Conservation (phyloP, 2,888 invertebrate species). For the Amblyteles armatorius region DNA sequence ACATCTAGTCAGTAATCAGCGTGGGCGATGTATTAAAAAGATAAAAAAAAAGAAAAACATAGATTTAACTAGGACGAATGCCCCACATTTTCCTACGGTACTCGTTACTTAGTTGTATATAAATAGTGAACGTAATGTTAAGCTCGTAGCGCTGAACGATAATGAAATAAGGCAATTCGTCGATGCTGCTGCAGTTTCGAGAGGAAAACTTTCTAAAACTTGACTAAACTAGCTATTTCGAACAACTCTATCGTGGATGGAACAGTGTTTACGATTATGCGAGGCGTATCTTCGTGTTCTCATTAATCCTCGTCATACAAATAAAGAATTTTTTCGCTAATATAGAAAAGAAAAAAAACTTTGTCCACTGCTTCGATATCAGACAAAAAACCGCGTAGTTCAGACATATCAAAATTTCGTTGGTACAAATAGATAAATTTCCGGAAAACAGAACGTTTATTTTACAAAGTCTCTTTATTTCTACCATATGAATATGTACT, state of each 20-base stretch:
- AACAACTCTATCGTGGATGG: background rate
- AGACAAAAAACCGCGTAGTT: background rate
- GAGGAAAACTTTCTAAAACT: slow-evolving; percentile 9
- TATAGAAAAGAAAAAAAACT: slow-evolving; percentile 18
- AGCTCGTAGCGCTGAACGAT: slow-evolving; percentile 41
- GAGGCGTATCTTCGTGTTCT: slow-evolving; percentile 6
- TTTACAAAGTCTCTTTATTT: slow-evolving; percentile 38
- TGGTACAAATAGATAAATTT: background rate
- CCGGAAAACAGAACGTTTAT: slow-evolving; percentile 20
- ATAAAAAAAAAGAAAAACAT: slow-evolving; percentile 11
- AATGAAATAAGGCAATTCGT: slow-evolving; percentile 23
- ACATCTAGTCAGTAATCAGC: slow-evolving; percentile 61
- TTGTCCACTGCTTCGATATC: background rate
- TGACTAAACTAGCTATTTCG: slow-evolving; percentile 5
- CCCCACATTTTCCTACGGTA: slow-evolving; percentile 55
- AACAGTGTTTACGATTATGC: slow-evolving; percentile 17
- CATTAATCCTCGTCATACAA: slow-evolving; percentile 16
- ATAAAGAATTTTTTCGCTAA: slow-evolving; percentile 39
- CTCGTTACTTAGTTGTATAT: slow-evolving; percentile 48
- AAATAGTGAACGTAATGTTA: slow-evolving; percentile 39
- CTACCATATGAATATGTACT: slow-evolving; percentile 61
- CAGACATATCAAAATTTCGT: background rate
- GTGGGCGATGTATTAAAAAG: slow-evolving; percentile 36
- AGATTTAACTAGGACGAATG: slow-evolving; percentile 36
- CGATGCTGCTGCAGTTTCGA: background rate